Evolutionary conservation across 64 coral and sea anemone genomes (phyloP).

Genomic region (Stylophora pistillata): DNA sequence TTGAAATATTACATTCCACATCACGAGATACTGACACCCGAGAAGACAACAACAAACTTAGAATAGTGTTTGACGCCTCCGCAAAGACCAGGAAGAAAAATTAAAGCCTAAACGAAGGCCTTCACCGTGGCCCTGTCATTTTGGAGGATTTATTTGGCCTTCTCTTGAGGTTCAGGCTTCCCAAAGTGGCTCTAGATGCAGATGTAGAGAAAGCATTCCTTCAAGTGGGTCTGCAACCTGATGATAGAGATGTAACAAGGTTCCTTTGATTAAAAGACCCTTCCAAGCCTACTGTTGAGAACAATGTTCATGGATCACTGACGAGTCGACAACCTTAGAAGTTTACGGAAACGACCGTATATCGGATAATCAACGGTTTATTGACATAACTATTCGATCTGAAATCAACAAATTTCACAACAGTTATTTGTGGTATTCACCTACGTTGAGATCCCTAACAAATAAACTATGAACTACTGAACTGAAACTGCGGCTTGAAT

Average conservation of each 20-base stretch:
- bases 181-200: constrained; percentile 17
- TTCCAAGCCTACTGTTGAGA: constrained; percentile 15
- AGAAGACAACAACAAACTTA: constrained; percentile 35
- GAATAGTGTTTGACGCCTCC: constrained; percentile 44
- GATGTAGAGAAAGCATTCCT: constrained; percentile 36
- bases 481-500: no score
- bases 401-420: no score
- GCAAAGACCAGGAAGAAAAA: constrained; percentile 35
- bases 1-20: constrained; percentile 61
- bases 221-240: no score
- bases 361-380: no score
- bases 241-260: no score
- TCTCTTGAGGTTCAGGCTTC: constrained; percentile 35
- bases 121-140: constrained; percentile 48
- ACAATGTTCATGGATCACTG: no score
- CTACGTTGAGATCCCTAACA: no score
- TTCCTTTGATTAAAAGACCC: constrained; percentile 43
- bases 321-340: no score
- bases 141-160: constrained; percentile 54
- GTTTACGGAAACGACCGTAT: no score
- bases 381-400: no score
- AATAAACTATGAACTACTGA: no score
- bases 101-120: constrained; percentile 53
- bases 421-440: no score
- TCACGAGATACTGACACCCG: constrained; percentile 10